These are phyloP conservation scores for Gerris buenoi DNA, from an alignment of 1,140 invertebrate species.

Conservation along the genomic window DNA sequence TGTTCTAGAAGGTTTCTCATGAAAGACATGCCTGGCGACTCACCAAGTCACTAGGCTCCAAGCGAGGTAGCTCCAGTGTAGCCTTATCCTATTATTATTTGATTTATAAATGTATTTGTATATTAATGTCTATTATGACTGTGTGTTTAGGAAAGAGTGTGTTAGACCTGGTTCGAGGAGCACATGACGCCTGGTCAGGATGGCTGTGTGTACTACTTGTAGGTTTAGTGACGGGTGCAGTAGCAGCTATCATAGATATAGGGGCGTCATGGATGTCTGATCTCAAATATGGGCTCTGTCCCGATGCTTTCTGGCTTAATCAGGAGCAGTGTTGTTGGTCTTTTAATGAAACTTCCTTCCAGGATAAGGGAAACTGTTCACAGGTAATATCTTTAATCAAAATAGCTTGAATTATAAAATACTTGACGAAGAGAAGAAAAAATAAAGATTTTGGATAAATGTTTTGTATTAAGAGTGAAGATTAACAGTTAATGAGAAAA, in stretches of 20 bases:
- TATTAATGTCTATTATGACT: background rate
- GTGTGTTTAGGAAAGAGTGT: background rate
- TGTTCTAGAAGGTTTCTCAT: too few relatives aligned
- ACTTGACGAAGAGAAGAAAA: too few relatives aligned
- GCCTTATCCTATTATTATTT: too few relatives aligned
- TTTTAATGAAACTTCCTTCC: slow-evolving; percentile 82
- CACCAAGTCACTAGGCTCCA: too few relatives aligned
- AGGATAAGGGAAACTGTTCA: slow-evolving; percentile 70
- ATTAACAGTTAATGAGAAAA: too few relatives aligned
- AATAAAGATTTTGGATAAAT: too few relatives aligned
- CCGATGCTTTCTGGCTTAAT: slow-evolving; percentile 96
- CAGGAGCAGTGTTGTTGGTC: slow-evolving; percentile 99
- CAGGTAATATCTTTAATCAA: slow-evolving; percentile 49
- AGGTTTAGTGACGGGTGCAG: slow-evolving; percentile 70
- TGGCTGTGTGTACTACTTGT: slow-evolving; percentile 97
- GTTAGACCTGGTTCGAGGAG: slow-evolving; percentile 52
- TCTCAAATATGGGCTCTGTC: slow-evolving; percentile 94
- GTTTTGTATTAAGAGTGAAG: too few relatives aligned
- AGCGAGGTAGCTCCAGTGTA: too few relatives aligned
- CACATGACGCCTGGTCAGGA: slow-evolving; percentile 94
- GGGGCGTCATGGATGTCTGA: slow-evolving; percentile 99
- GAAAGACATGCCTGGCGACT: too few relatives aligned
- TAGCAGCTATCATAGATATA: slow-evolving; percentile 84
- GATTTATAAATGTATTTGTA: too few relatives aligned
- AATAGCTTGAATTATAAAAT: too few relatives aligned